These are phyloP conservation scores for Netelia inedita DNA, from an alignment of 2,888 invertebrate species.

Conservation along the genomic window DNA sequence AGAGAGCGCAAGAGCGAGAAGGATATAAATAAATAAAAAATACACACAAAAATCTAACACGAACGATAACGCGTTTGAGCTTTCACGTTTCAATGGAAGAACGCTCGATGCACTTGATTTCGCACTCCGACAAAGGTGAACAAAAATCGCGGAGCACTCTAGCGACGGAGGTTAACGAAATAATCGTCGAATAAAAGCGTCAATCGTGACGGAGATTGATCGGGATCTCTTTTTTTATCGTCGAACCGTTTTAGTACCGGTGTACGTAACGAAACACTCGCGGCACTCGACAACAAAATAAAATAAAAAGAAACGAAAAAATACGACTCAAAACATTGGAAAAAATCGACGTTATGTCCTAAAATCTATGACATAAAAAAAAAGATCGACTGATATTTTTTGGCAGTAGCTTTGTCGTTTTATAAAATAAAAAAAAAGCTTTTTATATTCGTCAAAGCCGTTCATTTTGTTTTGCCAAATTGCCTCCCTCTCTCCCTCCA, in stretches of 20 bases:
- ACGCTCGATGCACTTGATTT: conserved; percentile 40
- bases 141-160: conserved; percentile 7
- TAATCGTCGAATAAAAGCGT: conserved; percentile 15
- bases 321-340: not conserved
- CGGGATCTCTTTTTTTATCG: conserved; percentile 37
- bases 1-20: conserved; percentile 24
- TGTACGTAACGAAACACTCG: not conserved
- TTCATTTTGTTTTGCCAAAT: no score
- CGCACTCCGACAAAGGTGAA: conserved; percentile 30
- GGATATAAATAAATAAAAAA: conserved; percentile 30
- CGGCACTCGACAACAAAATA: no score
- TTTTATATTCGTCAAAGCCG: no score
- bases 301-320: no score
- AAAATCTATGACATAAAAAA: not conserved
- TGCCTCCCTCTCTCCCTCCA: no score
- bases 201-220: conserved; percentile 1
- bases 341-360: not conserved
- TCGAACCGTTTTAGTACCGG: conserved; percentile 15
- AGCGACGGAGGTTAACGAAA: conserved; percentile 17
- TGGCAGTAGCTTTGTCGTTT: no score
- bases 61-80: conserved; percentile 57
- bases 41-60: conserved; percentile 9
- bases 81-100: conserved; percentile 58
- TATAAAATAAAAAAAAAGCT: no score
- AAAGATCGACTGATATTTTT: no score